These are phyloP conservation scores for Barnardius zonarius DNA, from an alignment of 2,113 vertebrate species.

Conservation along the genomic window DNA sequence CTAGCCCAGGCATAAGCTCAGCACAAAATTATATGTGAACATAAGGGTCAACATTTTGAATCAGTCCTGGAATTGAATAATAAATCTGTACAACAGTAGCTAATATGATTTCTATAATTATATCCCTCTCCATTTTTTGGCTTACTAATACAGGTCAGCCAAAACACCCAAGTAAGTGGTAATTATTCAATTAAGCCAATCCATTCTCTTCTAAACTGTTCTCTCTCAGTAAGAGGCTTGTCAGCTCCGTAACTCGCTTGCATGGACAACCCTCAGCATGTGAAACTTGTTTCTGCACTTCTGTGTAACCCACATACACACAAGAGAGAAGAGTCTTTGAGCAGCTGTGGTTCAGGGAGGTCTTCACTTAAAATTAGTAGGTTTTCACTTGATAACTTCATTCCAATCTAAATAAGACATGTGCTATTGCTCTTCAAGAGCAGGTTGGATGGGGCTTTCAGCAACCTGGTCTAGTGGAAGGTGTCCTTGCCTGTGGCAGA, in stretches of 20 bases:
- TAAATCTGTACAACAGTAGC: not conserved
- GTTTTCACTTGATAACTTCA: not conserved
- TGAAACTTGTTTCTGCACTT: not conserved
- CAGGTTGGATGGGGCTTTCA: not conserved
- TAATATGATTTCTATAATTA: not conserved
- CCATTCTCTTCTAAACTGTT: not conserved
- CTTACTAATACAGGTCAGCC: not conserved
- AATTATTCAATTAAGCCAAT: not conserved
- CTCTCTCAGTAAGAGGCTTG: not conserved
- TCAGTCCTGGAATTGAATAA: not conserved
- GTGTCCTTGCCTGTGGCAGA: not conserved
- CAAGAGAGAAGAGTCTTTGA: not conserved
- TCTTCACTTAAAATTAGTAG: not conserved
- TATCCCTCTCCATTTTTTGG: not conserved
- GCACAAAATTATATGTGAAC: not conserved
- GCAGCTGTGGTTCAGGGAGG: not conserved
- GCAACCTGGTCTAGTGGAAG: not conserved
- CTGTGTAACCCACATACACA: not conserved
- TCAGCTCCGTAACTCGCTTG: not conserved
- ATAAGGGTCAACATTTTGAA: not conserved
- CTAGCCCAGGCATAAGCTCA: not conserved
- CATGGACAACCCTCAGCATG: not conserved
- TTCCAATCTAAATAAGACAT: not conserved
- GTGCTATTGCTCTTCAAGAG: not conserved
- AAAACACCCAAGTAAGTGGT: not conserved